These are phyloP conservation scores for Mamestra configurata DNA, from an alignment of 1,140 invertebrate genomes.

Conservation along the genomic window DNA sequence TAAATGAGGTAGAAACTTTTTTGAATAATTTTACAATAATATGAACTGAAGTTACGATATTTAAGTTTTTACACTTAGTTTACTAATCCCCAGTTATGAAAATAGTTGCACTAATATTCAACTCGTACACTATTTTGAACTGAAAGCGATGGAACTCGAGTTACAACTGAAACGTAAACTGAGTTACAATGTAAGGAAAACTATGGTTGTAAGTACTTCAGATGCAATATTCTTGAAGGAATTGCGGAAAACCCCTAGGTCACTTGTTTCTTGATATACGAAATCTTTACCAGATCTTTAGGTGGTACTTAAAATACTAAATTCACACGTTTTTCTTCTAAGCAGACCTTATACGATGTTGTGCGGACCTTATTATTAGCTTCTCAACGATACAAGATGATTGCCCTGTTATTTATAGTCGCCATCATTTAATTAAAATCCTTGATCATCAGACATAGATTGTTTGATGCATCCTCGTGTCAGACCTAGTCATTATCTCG, in stretches of 20 bases:
- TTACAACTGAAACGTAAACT: background rate
- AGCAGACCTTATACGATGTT: background rate
- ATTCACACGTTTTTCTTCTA: background rate
- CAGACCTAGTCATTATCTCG: background rate
- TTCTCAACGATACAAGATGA: background rate
- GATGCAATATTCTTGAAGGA: constrained; percentile 17
- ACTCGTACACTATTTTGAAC: constrained; percentile 5
- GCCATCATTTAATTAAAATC: constrained; percentile 10
- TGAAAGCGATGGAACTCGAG: background rate
- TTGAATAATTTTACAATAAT: background rate
- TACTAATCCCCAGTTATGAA: background rate
- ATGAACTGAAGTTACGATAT: constrained; percentile 9
- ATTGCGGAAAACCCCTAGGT: background rate
- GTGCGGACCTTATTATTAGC: background rate
- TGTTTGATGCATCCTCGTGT: background rate
- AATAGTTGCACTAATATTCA: constrained; percentile 15
- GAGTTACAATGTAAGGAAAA: constrained; percentile 8
- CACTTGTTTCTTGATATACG: background rate
- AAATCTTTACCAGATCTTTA: background rate
- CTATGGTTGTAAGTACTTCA: background rate
- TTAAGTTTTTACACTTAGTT: constrained; percentile 2
- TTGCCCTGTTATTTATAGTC: constrained; percentile 4
- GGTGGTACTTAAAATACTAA: background rate
- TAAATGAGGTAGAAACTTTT: constrained; percentile 1
- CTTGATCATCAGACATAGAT: constrained; percentile 9